Base-by-base conservation (phyloP, 2,888 invertebrate species). In the Helicoverpa assulta region DNA sequence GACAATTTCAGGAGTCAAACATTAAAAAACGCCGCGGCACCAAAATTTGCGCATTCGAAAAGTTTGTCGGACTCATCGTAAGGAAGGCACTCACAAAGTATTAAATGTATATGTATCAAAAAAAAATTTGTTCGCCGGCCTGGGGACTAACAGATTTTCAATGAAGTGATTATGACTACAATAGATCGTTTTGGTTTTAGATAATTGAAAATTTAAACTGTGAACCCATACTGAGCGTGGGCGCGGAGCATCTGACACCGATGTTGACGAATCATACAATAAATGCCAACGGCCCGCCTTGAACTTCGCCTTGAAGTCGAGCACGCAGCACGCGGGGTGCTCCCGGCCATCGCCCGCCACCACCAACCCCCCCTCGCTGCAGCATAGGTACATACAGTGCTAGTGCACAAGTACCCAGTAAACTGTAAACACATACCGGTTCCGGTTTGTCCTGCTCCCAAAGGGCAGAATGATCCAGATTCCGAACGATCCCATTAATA, bases 251-350 rank as follows among this genome's bases (percentile, higher is more conserved):
- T 80, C 80, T 84, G 85, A 82, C 82, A 78, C 80, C 83, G 73
- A 82, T 86, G 89, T 93, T 95, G 94, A 95, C 93, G 93, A 91
- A 95, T 94, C 81, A 70, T 80, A 86, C 87, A 88, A 88, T 90
- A 95, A 96, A 96, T 96, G 95, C 90, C 96, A 96, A 95, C 87
- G 95, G 84, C 90, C 92, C 90, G 86, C 96, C 96, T 95, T 96
- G 96, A 96, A 94, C 96, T 93, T 94, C 91, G 86, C 88, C 88
- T 89, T 89, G 87, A 90, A 85, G 55, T 62, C 73, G 69, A 69
- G 57, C 69, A 60, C 66, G 29, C 69, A 86, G 71, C 89, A 88
- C 87, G 91, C 91, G 88, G 88, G 92, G 89, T 91, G 89, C 89
- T 90, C 86, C 88, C 83, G 85, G 85, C 85, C 85, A 84, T 78